Evolutionary conservation across 2,113 vertebrate species (phyloP).

Genomic region (Upupa epops): DNA sequence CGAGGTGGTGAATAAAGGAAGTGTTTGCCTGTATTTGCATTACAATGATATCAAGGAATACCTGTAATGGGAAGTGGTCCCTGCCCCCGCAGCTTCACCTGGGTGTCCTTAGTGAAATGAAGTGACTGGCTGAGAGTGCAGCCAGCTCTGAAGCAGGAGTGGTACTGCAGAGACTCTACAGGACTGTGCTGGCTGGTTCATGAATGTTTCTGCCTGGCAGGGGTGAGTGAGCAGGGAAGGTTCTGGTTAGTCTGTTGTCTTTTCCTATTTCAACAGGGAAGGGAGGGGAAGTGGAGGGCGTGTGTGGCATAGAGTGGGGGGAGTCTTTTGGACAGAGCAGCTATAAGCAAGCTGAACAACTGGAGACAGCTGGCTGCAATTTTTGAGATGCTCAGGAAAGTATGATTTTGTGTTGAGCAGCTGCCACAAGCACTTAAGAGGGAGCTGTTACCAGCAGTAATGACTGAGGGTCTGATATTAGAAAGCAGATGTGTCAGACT

Average conservation of each 20-base stretch:
- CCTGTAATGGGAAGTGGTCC: not conserved
- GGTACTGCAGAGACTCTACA: accelerated
- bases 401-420: slow-evolving; percentile 31
- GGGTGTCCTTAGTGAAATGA: not conserved
- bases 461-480: not conserved
- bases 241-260: not conserved
- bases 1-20: accelerated
- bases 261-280: not conserved
- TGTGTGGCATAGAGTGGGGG: not conserved
- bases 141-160: not conserved
- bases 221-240: not conserved
- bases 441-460: not conserved
- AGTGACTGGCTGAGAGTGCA: not conserved
- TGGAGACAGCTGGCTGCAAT: slow-evolving; percentile 42
- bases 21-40: not conserved
- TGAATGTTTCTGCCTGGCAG: not conserved
- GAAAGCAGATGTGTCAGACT: slow-evolving; percentile 51
- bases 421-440: not conserved
- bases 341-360: slow-evolving; percentile 22
- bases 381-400: slow-evolving; percentile 33
- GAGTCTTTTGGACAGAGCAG: not conserved
- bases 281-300: not conserved
- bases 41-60: not conserved
- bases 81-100: not conserved
- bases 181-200: not conserved